These are phyloP conservation scores for Salvelinus fontinalis DNA, from an alignment of 2,113 vertebrate genomes.

Conservation along the genomic window DNA sequence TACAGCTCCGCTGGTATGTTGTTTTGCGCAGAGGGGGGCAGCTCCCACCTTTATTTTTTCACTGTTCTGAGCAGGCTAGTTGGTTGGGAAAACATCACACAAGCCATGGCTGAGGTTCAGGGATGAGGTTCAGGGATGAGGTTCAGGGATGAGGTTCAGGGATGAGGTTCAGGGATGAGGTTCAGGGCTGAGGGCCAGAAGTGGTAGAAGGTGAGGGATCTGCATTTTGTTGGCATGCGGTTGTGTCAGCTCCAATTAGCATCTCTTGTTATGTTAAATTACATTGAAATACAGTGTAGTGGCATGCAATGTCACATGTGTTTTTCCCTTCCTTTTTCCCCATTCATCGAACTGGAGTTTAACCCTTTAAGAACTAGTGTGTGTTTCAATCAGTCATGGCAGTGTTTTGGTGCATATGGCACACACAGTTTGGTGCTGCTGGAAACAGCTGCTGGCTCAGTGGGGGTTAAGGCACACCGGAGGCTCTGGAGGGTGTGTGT, in stretches of 20 bases:
- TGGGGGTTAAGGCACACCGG: constrained; percentile 37
- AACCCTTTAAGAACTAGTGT: constrained; percentile 30
- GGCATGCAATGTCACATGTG: constrained; percentile 29
- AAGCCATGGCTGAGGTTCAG: constrained; percentile 17
- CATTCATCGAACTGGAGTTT: constrained; percentile 1
- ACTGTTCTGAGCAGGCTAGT: too few species aligned
- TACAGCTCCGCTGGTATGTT: too few species aligned
- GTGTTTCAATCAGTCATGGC: constrained; percentile 30
- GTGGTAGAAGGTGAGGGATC: background rate
- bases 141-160: too few species aligned
- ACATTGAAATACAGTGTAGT: constrained; percentile 38
- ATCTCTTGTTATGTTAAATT: constrained; percentile 34
- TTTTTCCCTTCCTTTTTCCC: background rate
- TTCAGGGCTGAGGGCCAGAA: background rate
- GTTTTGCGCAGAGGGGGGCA: too few species aligned
- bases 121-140: too few species aligned
- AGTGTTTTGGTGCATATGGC: constrained; percentile 57
- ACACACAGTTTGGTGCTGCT: constrained; percentile 47
- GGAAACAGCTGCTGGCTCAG: constrained; percentile 71
- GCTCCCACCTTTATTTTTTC: too few species aligned
- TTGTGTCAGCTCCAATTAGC: constrained; percentile 46
- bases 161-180: background rate
- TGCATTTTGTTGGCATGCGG: background rate
- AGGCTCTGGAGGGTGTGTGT: constrained; percentile 2
- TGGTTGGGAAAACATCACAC: constrained; percentile 61